phyloP scores from a whole-genome alignment of 2,113 vertebrate species.

The Bagarius yarrelli region DNA sequence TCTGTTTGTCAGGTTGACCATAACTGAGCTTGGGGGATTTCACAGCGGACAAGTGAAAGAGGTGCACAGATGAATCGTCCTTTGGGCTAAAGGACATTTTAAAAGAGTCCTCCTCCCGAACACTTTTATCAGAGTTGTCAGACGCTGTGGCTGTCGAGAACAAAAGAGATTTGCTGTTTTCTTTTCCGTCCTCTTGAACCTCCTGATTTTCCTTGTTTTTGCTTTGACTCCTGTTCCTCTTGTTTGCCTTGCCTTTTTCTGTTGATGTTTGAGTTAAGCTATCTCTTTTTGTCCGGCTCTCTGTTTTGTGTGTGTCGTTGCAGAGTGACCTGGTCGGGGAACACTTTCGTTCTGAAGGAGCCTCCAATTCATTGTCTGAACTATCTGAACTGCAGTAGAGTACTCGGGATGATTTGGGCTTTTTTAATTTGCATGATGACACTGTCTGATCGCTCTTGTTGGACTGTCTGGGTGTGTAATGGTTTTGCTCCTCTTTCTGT shows the following conservation, averaged over 20 bases:
- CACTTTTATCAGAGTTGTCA: slow-evolving; percentile 82
- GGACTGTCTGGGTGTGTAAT: slow-evolving; percentile 81
- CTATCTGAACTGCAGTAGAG: slow-evolving; percentile 91
- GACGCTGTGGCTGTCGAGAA: slow-evolving; percentile 73
- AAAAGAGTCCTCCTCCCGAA: slow-evolving; percentile 88
- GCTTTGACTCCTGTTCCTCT: slow-evolving; percentile 92
- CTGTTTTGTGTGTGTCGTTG: slow-evolving; percentile 78
- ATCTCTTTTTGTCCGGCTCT: slow-evolving; percentile 84
- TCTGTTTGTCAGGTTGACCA: slow-evolving; percentile 86
- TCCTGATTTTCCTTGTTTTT: slow-evolving; percentile 99
- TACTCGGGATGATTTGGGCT: slow-evolving; percentile 81
- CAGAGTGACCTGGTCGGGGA: slow-evolving; percentile 78
- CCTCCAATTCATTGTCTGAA: slow-evolving; percentile 82
- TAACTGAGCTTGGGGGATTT: slow-evolving; percentile 92
- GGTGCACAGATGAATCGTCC: slow-evolving; percentile 92
- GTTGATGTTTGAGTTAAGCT: slow-evolving; percentile 58
- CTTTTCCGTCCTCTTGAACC: slow-evolving; percentile 83
- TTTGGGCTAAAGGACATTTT: slow-evolving; percentile 94
- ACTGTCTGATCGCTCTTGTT: slow-evolving; percentile 78
- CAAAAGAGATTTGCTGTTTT: slow-evolving; percentile 85
- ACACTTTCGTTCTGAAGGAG: slow-evolving; percentile 79
- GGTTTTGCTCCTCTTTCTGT: slow-evolving; percentile 83
- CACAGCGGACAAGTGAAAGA: slow-evolving; percentile 87
- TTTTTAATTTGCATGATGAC: slow-evolving; percentile 82
- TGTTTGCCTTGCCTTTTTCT: slow-evolving; percentile 89